Conservation (phyloP, 1,140 invertebrate genomes). For the Gonatopus flavifemur region DNA sequence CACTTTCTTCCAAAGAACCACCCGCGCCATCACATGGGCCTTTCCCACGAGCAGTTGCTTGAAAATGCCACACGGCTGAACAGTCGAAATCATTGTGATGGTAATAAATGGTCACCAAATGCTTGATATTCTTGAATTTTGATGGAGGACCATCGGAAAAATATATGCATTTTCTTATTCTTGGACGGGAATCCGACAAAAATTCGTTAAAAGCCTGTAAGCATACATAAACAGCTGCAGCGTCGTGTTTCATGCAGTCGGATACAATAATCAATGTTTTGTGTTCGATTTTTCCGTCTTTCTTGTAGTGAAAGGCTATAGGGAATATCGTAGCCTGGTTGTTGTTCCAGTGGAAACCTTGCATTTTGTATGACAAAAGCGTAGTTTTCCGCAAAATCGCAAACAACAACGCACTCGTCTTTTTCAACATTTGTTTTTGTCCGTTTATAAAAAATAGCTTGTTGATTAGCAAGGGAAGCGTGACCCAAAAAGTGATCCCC, state of each 20-base stretch:
- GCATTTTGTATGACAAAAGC: not conserved
- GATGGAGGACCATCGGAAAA: conserved; percentile 24
- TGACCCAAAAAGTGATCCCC: not conserved
- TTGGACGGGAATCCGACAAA: not conserved
- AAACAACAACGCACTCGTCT: not conserved
- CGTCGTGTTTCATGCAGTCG: too few species aligned
- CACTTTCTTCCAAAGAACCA: too few species aligned
- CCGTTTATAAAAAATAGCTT: not conserved
- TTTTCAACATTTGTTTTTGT: not conserved
- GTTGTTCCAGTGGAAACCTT: not conserved
- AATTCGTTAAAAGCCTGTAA: not conserved
- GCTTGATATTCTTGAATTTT: too few species aligned
- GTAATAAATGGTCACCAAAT: too few species aligned
- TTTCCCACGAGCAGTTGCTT: too few species aligned
- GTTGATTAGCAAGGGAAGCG: not conserved
- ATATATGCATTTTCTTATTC: too few species aligned
- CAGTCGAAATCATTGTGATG: conserved; percentile 31
- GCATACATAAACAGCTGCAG: not conserved
- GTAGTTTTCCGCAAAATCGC: conserved; percentile 2
- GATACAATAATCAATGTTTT: not conserved
- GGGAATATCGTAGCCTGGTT: not conserved
- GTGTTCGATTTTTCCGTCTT: not conserved
- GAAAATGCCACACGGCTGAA: too few species aligned
- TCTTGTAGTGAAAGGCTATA: conserved; percentile 20
- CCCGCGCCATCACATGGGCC: conserved; percentile 31